A percentile compares a stretch with the other conserved stretches of the same genome.
These are phyloP conservation scores for Rhinichthys osculus DNA, from an alignment of 2,797 vertebrate genomes.

Conservation along the genomic window DNA sequence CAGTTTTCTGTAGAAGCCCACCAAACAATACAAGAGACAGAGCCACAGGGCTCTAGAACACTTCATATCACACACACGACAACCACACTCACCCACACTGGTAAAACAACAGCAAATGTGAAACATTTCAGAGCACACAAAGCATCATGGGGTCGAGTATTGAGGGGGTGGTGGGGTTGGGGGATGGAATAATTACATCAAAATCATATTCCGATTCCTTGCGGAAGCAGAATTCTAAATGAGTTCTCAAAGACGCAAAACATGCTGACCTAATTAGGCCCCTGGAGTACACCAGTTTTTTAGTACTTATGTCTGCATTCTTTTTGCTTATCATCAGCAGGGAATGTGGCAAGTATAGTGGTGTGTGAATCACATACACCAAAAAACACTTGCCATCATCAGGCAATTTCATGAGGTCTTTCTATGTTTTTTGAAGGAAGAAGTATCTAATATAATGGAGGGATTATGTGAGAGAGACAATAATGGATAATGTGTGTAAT, in stretches of 20 bases:
- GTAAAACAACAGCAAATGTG: conserved; percentile 4
- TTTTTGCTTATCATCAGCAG: conserved; percentile 40
- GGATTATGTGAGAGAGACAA: not conserved
- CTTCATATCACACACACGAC: not conserved
- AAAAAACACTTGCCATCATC: no score
- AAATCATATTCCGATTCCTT: conserved; percentile 53
- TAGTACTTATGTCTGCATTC: conserved; percentile 46
- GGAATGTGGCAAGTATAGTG: conserved; percentile 6
- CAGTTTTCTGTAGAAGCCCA: conserved; percentile 3
- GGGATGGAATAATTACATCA: conserved; percentile 56
- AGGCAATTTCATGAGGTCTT: not conserved
- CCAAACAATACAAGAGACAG: not conserved
- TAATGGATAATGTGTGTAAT: not conserved
- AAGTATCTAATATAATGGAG: not conserved
- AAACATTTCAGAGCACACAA: conserved; percentile 23
- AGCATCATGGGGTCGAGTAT: conserved; percentile 10
- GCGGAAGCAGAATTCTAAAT: conserved; percentile 59
- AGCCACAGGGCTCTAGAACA: conserved; percentile 32
- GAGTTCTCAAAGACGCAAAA: conserved; percentile 51
- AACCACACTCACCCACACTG: not conserved
- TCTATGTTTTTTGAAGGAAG: not conserved
- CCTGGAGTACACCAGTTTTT: conserved; percentile 56
- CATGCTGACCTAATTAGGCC: conserved; percentile 65
- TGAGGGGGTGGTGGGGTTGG: not conserved
- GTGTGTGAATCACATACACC: not conserved